Percentiles rank a stretch among this genome's conserved stretches.
These are phyloP conservation scores for Leptarthrus brevirostris DNA, from an alignment of 2,888 invertebrate genomes.

Conservation along the genomic window DNA sequence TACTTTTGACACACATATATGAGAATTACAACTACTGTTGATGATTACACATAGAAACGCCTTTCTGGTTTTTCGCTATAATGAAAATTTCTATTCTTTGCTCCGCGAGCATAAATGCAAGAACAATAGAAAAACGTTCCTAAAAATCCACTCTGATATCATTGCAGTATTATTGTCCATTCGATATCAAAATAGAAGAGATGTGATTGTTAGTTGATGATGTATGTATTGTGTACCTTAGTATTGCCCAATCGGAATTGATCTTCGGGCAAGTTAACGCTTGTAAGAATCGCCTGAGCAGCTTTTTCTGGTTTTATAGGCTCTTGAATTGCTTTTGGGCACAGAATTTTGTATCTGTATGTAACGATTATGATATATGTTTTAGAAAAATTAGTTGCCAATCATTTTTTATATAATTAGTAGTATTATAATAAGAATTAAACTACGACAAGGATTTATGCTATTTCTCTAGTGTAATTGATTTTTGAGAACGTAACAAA, in stretches of 20 bases:
- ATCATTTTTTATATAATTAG: slow-evolving; percentile 52
- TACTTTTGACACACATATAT: too few relatives aligned
- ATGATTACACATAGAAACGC: too few relatives aligned
- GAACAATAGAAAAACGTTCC: too few relatives aligned
- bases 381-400: slow-evolving; percentile 30
- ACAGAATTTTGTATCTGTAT: slow-evolving; percentile 99
- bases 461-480: not conserved
- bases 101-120: too few relatives aligned
- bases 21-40: too few relatives aligned
- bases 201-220: too few relatives aligned
- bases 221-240: slow-evolving; percentile 79
- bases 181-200: too few relatives aligned
- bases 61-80: too few relatives aligned
- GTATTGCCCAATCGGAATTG: slow-evolving; percentile 95
- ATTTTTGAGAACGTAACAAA: too few relatives aligned
- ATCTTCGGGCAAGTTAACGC: slow-evolving; percentile 88
- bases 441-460: slow-evolving; percentile 3
- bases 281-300: slow-evolving; percentile 83
- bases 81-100: too few relatives aligned
- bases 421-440: slow-evolving; percentile 8
- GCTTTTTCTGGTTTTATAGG: slow-evolving; percentile 81
- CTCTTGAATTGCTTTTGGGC: slow-evolving; percentile 76
- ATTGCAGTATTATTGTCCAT: too few relatives aligned
- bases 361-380: slow-evolving; percentile 57
- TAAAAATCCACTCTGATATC: too few relatives aligned